Evolutionary conservation across 2,797 vertebrate genomes (phyloP).

Genomic region (Chrysocyon brachyurus): DNA sequence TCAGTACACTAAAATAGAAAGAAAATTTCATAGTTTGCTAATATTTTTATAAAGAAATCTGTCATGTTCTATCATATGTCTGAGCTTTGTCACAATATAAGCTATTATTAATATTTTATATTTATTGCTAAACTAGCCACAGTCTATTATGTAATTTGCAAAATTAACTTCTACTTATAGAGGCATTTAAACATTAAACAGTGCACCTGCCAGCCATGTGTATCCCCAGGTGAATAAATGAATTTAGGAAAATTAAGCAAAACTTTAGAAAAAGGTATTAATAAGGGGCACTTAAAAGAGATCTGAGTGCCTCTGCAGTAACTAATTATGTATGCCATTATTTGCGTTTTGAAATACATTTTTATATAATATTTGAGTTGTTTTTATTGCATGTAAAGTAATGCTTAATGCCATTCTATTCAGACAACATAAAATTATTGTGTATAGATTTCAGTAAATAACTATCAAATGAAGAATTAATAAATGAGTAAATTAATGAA

Average conservation of each 20-base stretch:
- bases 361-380: neutral
- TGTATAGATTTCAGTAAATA: neutral
- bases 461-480: neutral
- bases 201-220: neutral
- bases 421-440: neutral
- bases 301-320: neutral
- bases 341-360: neutral
- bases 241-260: neutral
- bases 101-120: neutral
- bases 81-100: neutral
- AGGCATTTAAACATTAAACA: neutral
- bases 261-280: neutral
- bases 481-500: neutral
- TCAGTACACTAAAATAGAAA: neutral
- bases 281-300: neutral
- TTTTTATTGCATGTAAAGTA: neutral
- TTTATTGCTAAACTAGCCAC: neutral
- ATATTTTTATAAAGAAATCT: neutral
- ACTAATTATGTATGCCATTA: neutral
- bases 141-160: neutral
- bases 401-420: neutral
- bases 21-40: neutral
- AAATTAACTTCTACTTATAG: neutral
- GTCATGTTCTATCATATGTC: neutral
- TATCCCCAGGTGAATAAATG: neutral